These are phyloP conservation scores for Acomys russatus DNA, from an alignment of 2,797 vertebrate species.

Conservation along the genomic window DNA sequence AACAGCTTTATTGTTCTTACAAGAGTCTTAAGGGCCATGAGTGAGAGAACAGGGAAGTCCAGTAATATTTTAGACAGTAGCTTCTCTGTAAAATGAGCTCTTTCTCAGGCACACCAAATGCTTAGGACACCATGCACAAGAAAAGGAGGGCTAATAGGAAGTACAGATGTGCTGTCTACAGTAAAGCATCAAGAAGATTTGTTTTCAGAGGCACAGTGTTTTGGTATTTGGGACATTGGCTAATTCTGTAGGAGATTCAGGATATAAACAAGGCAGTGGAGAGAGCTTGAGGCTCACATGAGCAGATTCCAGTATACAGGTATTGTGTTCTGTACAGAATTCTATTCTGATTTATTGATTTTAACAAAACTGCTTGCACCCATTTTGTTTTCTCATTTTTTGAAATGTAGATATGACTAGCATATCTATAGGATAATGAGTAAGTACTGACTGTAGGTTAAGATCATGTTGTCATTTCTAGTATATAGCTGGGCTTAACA, in stretches of 20 bases:
- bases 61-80: neutral
- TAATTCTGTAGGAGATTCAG: neutral
- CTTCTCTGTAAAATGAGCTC: neutral
- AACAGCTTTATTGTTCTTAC: neutral
- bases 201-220: neutral
- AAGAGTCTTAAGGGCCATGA: neutral
- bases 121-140: neutral
- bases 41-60: neutral
- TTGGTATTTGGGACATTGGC: neutral
- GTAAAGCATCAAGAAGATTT: neutral
- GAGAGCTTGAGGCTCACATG: neutral
- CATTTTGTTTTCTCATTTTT: slow-evolving; percentile 3
- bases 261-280: neutral
- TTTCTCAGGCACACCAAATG: neutral
- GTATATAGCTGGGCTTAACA: neutral
- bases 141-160: neutral
- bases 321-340: neutral
- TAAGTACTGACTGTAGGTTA: neutral
- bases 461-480: neutral
- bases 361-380: neutral
- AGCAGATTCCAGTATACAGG: neutral
- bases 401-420: neutral
- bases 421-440: neutral
- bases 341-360: neutral
- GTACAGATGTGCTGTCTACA: neutral